Percentiles rank a stretch among this genome's conserved stretches.
phyloP scores from a whole-genome alignment of 2,888 invertebrate species.

The Epinotia brunnichana region DNA sequence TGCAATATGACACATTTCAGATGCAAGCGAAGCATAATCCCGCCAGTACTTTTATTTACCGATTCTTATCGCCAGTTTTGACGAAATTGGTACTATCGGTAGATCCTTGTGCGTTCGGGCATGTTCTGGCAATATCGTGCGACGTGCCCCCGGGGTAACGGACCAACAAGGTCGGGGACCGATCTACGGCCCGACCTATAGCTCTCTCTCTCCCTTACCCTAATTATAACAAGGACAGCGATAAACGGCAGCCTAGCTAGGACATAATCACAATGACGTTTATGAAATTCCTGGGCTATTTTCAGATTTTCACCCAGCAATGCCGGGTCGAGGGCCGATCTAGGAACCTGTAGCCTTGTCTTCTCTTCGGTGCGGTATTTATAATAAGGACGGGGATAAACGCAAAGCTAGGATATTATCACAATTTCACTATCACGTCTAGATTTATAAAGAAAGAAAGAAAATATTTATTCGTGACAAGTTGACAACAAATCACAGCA shows the following conservation, averaged over 20 bases:
- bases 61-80: neutral
- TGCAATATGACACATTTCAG: no score
- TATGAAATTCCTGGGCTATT: neutral
- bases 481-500: no score
- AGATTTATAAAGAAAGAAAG: no score
- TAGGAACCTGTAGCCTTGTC: constrained; percentile 45
- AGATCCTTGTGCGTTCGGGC: constrained; percentile 52
- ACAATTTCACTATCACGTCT: no score
- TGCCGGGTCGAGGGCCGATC: constrained; percentile 71
- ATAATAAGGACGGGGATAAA: neutral
- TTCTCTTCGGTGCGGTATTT: neutral
- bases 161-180: constrained; percentile 48
- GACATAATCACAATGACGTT: neutral
- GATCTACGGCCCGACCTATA: neutral
- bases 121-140: constrained; percentile 55
- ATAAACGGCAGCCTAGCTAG: neutral
- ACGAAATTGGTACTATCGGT: constrained; percentile 56
- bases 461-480: no score
- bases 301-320: constrained; percentile 54
- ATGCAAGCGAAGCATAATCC: no score
- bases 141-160: constrained; percentile 69
- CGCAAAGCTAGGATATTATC: no score
- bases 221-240: neutral
- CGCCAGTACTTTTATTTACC: neutral
- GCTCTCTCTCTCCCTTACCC: neutral